Conservation (phyloP, 2,797 vertebrate genomes). For the Sternotherus odoratus region DNA sequence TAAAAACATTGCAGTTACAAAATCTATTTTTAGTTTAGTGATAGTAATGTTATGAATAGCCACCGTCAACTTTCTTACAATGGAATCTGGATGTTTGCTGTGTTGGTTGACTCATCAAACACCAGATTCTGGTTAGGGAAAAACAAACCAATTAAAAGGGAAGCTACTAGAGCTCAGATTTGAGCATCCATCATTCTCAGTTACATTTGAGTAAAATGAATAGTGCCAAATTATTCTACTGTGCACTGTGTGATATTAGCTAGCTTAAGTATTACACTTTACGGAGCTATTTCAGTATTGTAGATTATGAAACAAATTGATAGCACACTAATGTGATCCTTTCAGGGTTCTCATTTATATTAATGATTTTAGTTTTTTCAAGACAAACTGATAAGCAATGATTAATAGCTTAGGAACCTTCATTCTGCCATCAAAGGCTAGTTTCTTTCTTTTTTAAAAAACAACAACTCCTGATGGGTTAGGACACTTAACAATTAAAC, state of each 20-base stretch:
- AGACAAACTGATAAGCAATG: slow-evolving; percentile 77
- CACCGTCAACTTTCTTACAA: slow-evolving; percentile 42
- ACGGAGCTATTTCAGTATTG: slow-evolving; percentile 50
- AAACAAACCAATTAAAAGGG: slow-evolving; percentile 4
- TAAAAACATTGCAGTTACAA: not conserved
- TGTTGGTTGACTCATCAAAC: slow-evolving; percentile 50
- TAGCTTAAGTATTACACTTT: slow-evolving; percentile 68
- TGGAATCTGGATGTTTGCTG: slow-evolving; percentile 24
- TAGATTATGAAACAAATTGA: slow-evolving; percentile 75
- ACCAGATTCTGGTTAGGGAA: not conserved
- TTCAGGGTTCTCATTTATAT: slow-evolving; percentile 79
- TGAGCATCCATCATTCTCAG: slow-evolving; percentile 46
- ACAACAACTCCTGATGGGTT: slow-evolving; percentile 61
- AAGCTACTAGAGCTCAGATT: slow-evolving; percentile 36
- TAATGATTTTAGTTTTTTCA: slow-evolving; percentile 79
- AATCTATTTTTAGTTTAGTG: not conserved
- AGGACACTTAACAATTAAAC: slow-evolving; percentile 76
- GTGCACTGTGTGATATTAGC: slow-evolving; percentile 3
- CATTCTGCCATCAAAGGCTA: slow-evolving; percentile 66
- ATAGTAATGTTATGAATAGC: not conserved
- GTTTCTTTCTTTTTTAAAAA: slow-evolving; percentile 18
- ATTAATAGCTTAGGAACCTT: slow-evolving; percentile 79
- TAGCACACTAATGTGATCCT: slow-evolving; percentile 74
- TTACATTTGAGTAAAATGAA: slow-evolving; percentile 73
- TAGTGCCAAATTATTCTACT: slow-evolving; percentile 64